These are phyloP conservation scores for Heliopora coerulea DNA, from an alignment of 92 coral and sea anemone species.

Conservation along the genomic window DNA sequence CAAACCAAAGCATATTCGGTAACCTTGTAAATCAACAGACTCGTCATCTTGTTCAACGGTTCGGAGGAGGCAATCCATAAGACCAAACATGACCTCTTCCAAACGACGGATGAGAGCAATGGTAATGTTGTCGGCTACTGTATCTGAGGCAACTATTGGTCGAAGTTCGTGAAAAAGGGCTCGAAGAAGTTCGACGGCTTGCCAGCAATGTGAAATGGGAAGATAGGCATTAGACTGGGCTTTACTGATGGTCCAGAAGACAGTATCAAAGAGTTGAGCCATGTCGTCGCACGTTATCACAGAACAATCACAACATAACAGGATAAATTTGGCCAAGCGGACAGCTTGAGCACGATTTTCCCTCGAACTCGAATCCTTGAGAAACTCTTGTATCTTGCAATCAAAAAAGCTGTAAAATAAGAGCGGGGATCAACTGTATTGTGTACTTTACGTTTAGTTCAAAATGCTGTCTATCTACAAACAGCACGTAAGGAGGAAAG, in stretches of 20 bases:
- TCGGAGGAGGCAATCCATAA: slow-evolving; percentile 12
- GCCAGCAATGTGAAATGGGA: slow-evolving; percentile 33
- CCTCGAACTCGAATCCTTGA: slow-evolving; percentile 1
- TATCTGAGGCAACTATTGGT: neutral
- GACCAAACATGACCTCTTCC: slow-evolving; percentile 8
- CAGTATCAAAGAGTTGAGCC: neutral
- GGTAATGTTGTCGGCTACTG: neutral
- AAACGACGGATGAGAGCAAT: slow-evolving; percentile 1
- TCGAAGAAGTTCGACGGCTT: slow-evolving; percentile 34
- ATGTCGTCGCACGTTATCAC: slow-evolving; percentile 2
- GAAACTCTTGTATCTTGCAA: slow-evolving; percentile 1
- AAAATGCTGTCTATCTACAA: no score
- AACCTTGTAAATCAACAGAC: slow-evolving; percentile 19
- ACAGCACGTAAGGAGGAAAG: no score
- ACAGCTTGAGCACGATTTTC: slow-evolving; percentile 8
- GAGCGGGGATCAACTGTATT: no score
- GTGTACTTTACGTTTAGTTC: no score
- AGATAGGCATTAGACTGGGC: slow-evolving; percentile 31
- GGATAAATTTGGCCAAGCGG: slow-evolving; percentile 25
- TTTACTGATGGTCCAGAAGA: slow-evolving; percentile 22
- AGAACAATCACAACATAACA: slow-evolving; percentile 20
- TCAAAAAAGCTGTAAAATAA: slow-evolving; percentile 21
- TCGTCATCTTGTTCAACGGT: slow-evolving; percentile 23
- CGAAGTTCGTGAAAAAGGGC: slow-evolving; percentile 28
- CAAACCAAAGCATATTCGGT: slow-evolving; percentile 6